Evolutionary conservation across 2,888 invertebrate genomes (phyloP).

Genomic region (Ophioninae sp.): DNA sequence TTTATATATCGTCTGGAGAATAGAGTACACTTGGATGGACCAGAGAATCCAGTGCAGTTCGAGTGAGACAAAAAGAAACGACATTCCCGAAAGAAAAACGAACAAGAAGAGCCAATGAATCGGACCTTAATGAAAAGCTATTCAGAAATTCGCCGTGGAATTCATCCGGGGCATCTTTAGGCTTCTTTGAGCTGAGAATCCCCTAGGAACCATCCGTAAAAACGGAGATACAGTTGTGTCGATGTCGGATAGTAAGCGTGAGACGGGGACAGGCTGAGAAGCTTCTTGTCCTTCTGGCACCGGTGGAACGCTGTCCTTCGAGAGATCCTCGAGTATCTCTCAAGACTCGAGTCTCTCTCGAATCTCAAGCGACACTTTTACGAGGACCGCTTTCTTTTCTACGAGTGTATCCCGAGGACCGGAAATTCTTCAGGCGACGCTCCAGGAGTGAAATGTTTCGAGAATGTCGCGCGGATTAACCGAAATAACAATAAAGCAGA

Average conservation of each 20-base stretch:
- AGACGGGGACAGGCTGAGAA: slow-evolving; percentile 47
- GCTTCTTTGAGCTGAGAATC: slow-evolving; percentile 54
- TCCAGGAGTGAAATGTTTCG: slow-evolving; percentile 36
- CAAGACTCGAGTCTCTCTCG: slow-evolving; percentile 58
- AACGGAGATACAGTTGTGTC: slow-evolving; percentile 29
- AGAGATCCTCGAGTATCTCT: slow-evolving; percentile 58
- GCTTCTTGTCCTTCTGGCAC: slow-evolving; percentile 61
- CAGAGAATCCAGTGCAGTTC: background rate
- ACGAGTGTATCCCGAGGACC: slow-evolving; percentile 53
- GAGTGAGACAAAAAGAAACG: slow-evolving; percentile 46
- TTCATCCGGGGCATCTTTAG: slow-evolving; percentile 49
- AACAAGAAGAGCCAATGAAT: slow-evolving; percentile 72
- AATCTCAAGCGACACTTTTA: slow-evolving; percentile 62
- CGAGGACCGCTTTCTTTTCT: slow-evolving; percentile 55
- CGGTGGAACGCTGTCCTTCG: slow-evolving; percentile 54
- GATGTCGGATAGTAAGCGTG: slow-evolving; percentile 41
- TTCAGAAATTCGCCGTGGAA: slow-evolving; percentile 69
- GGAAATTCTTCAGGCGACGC: slow-evolving; percentile 41
- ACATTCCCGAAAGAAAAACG: slow-evolving; percentile 36
- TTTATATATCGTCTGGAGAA: slow-evolving; percentile 66
- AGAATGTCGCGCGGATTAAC: slow-evolving; percentile 31
- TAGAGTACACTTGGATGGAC: slow-evolving; percentile 42
- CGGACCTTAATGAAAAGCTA: slow-evolving; percentile 75
- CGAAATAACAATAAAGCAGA: slow-evolving; percentile 19
- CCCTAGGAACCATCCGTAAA: slow-evolving; percentile 43